Percentiles rank a stretch among this genome's conserved stretches.
These are phyloP conservation scores for Nerophis ophidion DNA, from an alignment of 2,113 vertebrate species.

Conservation along the genomic window DNA sequence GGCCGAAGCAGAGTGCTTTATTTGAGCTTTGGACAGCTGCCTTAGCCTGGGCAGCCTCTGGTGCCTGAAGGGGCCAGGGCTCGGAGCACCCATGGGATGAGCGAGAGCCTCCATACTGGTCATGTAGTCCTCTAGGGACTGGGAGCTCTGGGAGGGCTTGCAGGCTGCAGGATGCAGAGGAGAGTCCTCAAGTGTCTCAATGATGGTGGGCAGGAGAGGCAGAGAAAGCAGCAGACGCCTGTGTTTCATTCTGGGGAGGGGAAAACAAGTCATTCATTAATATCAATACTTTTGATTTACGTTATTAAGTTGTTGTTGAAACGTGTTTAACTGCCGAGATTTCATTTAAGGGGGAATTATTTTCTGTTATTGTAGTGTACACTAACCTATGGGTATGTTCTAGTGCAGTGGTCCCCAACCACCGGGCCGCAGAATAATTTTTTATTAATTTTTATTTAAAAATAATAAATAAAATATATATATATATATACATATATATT, in stretches of 20 bases:
- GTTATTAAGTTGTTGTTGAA: too few species aligned
- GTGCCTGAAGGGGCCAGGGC: conserved; percentile 56
- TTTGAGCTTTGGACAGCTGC: conserved; percentile 58
- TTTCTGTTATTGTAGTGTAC: too few species aligned
- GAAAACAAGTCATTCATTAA: conserved; percentile 8
- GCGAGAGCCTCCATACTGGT: conserved; percentile 72
- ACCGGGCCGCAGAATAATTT: too few species aligned
- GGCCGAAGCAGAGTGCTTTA: conserved; percentile 50
- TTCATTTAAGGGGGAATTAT: too few species aligned
- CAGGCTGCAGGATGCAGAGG: conserved; percentile 31
- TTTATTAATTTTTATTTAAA: too few species aligned
- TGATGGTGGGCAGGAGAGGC: conserved; percentile 70
- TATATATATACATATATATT: too few species aligned
- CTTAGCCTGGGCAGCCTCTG: conserved; percentile 53
- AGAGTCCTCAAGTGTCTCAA: conserved; percentile 68
- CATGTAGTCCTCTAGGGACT: conserved; percentile 71
- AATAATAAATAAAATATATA: too few species aligned
- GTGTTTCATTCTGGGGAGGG: conserved; percentile 63
- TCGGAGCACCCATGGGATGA: conserved; percentile 35
- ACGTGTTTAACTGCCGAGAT: too few species aligned
- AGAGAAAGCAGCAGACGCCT: conserved; percentile 51
- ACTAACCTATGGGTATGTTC: too few species aligned
- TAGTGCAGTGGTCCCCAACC: too few species aligned
- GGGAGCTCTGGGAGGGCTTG: conserved; percentile 36
- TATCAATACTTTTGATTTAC: background rate